Conservation (phyloP, 2,888 invertebrate species). For the Calliscelio sp. region DNA sequence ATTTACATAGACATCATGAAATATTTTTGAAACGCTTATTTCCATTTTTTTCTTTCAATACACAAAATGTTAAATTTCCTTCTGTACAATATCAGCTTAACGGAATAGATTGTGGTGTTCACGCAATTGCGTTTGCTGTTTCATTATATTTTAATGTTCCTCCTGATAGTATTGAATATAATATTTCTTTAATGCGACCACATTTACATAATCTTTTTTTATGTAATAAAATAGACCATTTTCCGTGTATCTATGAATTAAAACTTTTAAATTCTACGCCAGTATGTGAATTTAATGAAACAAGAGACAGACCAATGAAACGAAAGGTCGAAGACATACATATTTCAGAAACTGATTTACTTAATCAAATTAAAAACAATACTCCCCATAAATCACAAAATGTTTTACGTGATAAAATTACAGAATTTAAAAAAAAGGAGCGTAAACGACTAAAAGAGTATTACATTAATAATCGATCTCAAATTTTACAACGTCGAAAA, state of each 20-base stretch:
- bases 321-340: not conserved
- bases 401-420: too few species aligned
- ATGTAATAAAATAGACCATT: conserved; percentile 12
- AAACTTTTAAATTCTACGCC: too few species aligned
- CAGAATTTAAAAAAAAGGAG: conserved; percentile 2
- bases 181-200: conserved; percentile 16
- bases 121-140: conserved; percentile 31
- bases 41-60: conserved; percentile 27
- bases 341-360: not conserved
- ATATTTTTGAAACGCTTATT: conserved; percentile 26
- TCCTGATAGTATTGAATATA: not conserved
- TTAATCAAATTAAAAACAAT: too few species aligned
- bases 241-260: too few species aligned
- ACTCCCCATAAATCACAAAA: too few species aligned
- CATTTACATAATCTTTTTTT: conserved; percentile 35
- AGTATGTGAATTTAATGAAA: not conserved
- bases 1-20: conserved; percentile 21
- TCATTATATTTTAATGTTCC: conserved; percentile 15
- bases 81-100: conserved; percentile 31
- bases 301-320: not conserved
- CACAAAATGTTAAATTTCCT: conserved; percentile 19
- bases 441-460: too few species aligned
- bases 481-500: too few species aligned
- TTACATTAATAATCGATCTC: too few species aligned
- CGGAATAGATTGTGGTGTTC: conserved; percentile 31